Conservation (phyloP, 2,888 invertebrate genomes). For the Unio delphinus region DNA sequence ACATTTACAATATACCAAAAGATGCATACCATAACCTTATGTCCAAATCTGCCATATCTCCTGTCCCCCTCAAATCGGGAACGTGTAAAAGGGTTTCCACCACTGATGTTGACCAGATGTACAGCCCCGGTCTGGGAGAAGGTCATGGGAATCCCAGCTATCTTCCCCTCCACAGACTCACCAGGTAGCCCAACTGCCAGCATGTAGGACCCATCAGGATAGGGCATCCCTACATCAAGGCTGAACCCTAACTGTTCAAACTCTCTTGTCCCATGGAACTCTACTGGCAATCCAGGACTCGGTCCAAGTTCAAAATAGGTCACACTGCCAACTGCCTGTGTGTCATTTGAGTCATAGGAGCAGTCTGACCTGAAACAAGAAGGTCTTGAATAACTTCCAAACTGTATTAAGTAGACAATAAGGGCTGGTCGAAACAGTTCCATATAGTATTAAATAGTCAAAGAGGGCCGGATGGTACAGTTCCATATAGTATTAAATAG, state of each 20-base stretch:
- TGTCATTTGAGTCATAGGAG: constrained; percentile 33
- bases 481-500: no score
- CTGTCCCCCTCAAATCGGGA: constrained; percentile 47
- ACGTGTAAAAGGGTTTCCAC: constrained; percentile 10
- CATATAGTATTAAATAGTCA: no score
- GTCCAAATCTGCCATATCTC: constrained; percentile 48
- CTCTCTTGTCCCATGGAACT: constrained; percentile 7
- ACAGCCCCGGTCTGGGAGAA: constrained; percentile 50
- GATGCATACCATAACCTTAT: constrained; percentile 41
- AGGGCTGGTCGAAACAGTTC: no score
- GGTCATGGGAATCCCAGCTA: constrained; percentile 15
- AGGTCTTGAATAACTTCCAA: neutral
- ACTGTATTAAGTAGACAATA: no score
- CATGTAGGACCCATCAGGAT: constrained; percentile 23
- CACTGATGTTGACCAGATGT: constrained; percentile 38
- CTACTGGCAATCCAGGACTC: neutral
- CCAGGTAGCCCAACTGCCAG: constrained; percentile 46
- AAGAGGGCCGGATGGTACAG: no score
- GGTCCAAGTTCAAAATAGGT: constrained; percentile 16
- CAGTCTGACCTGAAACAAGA: constrained; percentile 41
- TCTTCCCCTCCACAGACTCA: constrained; percentile 30
- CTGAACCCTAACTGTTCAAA: constrained; percentile 43
- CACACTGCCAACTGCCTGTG: constrained; percentile 44
- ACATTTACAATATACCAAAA: neutral
- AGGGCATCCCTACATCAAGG: constrained; percentile 48